Percentiles rank a stretch among this genome's conserved stretches.
Evolutionary conservation across 2,888 invertebrate species (phyloP).

Genomic region (Pimpla rufipes): DNA sequence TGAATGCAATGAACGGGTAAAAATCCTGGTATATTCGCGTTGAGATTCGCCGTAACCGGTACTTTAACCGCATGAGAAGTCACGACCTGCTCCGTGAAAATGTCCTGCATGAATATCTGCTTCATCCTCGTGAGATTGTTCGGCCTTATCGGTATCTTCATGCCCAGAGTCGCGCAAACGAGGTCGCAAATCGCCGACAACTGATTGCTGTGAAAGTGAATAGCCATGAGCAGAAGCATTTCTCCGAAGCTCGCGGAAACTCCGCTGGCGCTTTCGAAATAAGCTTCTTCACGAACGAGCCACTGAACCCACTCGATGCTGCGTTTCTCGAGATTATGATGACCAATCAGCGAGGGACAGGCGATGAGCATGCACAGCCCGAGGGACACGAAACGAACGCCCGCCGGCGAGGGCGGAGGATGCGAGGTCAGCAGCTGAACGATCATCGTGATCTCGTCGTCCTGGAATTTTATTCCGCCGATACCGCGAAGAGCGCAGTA

Average conservation of each 20-base stretch:
- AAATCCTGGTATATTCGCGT: conserved; percentile 95
- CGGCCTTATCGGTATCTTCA: conserved; percentile 96
- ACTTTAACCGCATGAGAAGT: conserved; percentile 98
- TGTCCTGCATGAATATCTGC: conserved; percentile 97
- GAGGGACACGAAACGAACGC: conserved; percentile 96
- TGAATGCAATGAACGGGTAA: conserved; percentile 98
- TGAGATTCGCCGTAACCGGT: conserved; percentile 95
- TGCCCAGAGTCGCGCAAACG: conserved; percentile 96
- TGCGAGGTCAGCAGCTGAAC: conserved; percentile 95
- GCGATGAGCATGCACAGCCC: conserved; percentile 98
- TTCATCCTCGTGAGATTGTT: conserved; percentile 96
- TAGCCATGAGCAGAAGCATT: conserved; percentile 97
- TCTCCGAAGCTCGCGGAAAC: conserved; percentile 97
- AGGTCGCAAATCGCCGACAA: conserved; percentile 96
- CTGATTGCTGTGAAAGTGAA: conserved; percentile 98
- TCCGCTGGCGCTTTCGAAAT: conserved; percentile 94
- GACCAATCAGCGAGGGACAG: conserved; percentile 94
- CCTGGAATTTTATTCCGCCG: conserved; percentile 96
- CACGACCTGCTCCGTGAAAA: conserved; percentile 98
- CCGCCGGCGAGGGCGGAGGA: conserved; percentile 95
- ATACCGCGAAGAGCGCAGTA: conserved; percentile 97
- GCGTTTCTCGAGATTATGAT: conserved; percentile 91
- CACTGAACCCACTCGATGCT: conserved; percentile 97
- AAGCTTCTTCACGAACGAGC: conserved; percentile 96
- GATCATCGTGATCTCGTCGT: conserved; percentile 95